These are phyloP conservation scores for Monodelphis domestica DNA, from an alignment of 2,797 vertebrate genomes.

Conservation along the genomic window DNA sequence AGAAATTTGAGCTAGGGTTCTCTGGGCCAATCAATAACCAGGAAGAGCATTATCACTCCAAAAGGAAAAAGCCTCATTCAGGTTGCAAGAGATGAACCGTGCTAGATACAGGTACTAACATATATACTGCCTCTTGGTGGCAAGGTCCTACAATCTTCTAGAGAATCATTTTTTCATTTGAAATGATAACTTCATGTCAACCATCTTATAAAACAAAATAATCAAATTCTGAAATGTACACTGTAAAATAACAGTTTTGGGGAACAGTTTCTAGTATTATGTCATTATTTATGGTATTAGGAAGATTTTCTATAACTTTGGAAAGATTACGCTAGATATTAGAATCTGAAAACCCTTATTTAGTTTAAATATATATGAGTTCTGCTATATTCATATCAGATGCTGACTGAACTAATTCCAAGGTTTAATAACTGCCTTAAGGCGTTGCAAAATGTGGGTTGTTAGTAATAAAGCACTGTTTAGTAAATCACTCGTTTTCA, in stretches of 20 bases:
- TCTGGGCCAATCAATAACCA: background rate
- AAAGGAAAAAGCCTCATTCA: background rate
- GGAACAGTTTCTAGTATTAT: background rate
- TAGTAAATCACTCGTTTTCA: constrained; percentile 22
- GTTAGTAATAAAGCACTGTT: constrained; percentile 40
- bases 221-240: too few relatives aligned
- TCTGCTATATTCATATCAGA: constrained; percentile 16
- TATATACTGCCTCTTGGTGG: background rate
- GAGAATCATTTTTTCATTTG: background rate
- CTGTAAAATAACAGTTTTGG: too few relatives aligned
- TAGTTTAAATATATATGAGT: constrained; percentile 25
- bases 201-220: background rate
- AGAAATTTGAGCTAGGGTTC: too few relatives aligned
- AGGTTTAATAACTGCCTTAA: constrained; percentile 53
- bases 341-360: background rate
- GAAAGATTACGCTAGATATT: background rate
- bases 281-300: background rate
- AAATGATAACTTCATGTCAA: background rate
- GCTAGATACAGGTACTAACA: background rate
- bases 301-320: background rate
- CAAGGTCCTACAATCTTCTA: background rate
- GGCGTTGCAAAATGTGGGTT: constrained; percentile 1
- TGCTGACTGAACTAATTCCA: constrained; percentile 15
- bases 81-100: background rate
- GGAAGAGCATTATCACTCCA: background rate